A percentile compares a stretch with the other conserved stretches of the same genome.
Evolutionary conservation across 1,140 invertebrate genomes (phyloP).

Genomic region (Drosophila arizonae): DNA sequence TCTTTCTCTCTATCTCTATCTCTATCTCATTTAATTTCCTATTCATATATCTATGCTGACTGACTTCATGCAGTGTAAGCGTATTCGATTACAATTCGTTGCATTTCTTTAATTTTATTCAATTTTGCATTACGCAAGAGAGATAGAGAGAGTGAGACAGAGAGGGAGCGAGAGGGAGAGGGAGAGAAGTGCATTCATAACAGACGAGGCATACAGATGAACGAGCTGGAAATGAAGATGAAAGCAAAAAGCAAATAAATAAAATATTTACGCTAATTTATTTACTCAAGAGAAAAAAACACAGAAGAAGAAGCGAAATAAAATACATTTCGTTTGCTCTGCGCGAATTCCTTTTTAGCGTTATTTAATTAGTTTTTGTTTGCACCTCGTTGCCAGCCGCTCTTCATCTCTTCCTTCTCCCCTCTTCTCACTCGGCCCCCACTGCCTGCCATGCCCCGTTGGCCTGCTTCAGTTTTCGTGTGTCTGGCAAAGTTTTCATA

Average conservation of each 20-base stretch:
- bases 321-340: constrained; percentile 28
- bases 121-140: constrained; percentile 33
- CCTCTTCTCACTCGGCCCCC: too few relatives aligned
- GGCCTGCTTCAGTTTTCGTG: constrained; percentile 4
- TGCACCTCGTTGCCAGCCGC: constrained; percentile 30
- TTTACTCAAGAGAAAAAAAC: constrained; percentile 29
- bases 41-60: not conserved
- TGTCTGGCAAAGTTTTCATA: constrained; percentile 34
- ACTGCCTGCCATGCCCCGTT: constrained; percentile 4
- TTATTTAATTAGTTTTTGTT: constrained; percentile 49
- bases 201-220: not conserved
- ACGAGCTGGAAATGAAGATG: not conserved
- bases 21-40: not conserved
- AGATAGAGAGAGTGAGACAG: too few relatives aligned
- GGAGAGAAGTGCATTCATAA: constrained; percentile 12
- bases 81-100: constrained; percentile 40
- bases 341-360: constrained; percentile 37
- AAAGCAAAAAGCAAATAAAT: constrained; percentile 24
- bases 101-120: constrained; percentile 32
- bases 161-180: too few relatives aligned
- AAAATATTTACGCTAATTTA: constrained; percentile 50
- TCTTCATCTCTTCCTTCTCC: not conserved
- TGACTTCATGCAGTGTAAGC: not conserved
- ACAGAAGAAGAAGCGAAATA: constrained; percentile 1
- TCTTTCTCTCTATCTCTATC: too few relatives aligned